Evolutionary conservation across 2,113 vertebrate genomes (phyloP).

Genomic region (Phalacrocorax brasilianus): DNA sequence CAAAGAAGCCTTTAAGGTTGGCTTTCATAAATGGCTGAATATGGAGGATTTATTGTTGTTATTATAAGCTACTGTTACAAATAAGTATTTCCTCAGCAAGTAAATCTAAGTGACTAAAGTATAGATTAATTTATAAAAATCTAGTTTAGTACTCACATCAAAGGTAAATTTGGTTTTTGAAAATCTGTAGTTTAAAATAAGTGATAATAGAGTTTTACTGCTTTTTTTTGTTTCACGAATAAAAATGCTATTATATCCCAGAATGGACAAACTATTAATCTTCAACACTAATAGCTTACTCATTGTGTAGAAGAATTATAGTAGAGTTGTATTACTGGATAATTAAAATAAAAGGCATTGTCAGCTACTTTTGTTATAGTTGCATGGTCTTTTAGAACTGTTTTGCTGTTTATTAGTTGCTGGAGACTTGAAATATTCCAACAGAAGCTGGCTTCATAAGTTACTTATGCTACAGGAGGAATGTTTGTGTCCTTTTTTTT

Average conservation of each 20-base stretch:
- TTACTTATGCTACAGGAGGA: not conserved
- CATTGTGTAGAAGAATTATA: constrained; percentile 8
- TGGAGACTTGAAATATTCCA: not conserved
- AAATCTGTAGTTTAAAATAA: not conserved
- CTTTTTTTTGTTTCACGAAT: not conserved
- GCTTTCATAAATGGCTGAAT: not conserved
- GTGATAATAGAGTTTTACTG: not conserved
- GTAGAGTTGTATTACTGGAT: not conserved
- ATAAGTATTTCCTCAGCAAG: not conserved
- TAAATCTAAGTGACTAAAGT: not conserved
- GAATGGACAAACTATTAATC: not conserved
- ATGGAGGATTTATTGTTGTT: not conserved
- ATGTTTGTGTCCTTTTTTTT: not conserved
- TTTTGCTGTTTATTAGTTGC: not conserved
- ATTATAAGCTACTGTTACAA: not conserved
- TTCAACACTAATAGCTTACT: constrained; percentile 17
- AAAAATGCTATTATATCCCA: too few species aligned
- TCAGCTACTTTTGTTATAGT: constrained; percentile 8
- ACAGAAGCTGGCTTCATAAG: not conserved
- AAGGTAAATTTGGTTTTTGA: not conserved
- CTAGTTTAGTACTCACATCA: not conserved
- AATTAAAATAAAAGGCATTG: not conserved
- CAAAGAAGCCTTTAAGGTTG: not conserved
- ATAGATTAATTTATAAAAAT: not conserved
- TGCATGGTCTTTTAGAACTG: not conserved